Percentiles rank a stretch among this genome's conserved stretches.
phyloP scores from a whole-genome alignment of 2,888 invertebrate genomes.

The Pristionchus japonicus region DNA sequence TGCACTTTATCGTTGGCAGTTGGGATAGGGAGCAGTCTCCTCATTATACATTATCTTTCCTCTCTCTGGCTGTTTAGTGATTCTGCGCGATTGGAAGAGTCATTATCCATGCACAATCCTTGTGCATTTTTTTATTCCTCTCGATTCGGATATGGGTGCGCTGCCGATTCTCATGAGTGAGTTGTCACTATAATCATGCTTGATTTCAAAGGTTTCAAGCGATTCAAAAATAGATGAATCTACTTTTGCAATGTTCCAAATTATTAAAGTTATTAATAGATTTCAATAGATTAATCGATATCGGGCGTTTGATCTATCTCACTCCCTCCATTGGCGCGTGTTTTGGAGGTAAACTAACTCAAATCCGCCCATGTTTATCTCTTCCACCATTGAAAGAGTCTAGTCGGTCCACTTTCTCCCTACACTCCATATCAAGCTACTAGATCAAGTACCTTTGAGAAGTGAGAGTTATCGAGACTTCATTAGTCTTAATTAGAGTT shows the following conservation, averaged over 20 bases:
- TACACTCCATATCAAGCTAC: neutral
- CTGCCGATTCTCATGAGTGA: neutral
- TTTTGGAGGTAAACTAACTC: slow-evolving; percentile 9
- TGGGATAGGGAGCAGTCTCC: neutral
- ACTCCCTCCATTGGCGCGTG: neutral
- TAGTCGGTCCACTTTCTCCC: neutral
- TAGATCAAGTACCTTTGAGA: neutral
- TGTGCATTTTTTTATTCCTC: neutral
- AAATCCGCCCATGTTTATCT: slow-evolving; percentile 7
- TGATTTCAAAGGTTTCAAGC: neutral
- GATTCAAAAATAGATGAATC: too few relatives aligned
- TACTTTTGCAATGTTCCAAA: too few relatives aligned
- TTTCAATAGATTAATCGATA: too few relatives aligned
- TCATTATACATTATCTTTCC: neutral
- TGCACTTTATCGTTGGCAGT: neutral
- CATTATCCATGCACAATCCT: neutral
- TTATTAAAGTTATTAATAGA: too few relatives aligned
- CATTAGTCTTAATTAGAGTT: too few relatives aligned
- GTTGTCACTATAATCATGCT: neutral
- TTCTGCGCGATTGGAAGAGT: neutral
- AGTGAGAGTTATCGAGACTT: too few relatives aligned
- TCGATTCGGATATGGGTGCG: neutral
- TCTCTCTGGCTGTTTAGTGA: neutral
- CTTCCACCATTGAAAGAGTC: neutral
- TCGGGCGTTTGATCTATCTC: neutral